phyloP scores from a whole-genome alignment of 1,140 invertebrate species.

The Drosophila persimilis region DNA sequence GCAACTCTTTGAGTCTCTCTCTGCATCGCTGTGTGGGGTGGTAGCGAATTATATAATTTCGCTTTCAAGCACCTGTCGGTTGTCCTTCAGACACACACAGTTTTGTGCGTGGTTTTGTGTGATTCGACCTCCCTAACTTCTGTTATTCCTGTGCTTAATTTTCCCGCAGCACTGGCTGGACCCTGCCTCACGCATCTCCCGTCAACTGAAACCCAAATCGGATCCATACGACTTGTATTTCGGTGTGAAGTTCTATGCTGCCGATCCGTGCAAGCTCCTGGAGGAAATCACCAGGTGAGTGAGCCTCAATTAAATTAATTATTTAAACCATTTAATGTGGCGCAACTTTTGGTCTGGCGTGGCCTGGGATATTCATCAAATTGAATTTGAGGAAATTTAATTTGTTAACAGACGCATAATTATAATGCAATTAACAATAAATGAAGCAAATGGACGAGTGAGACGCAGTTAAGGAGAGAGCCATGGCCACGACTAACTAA shows the following conservation, averaged over 20 bases:
- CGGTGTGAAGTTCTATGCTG: constrained; percentile 99
- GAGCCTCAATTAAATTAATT: constrained; percentile 9
- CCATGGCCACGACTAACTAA: constrained; percentile 50
- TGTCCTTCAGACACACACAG: constrained; percentile 58
- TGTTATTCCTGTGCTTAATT: constrained; percentile 51
- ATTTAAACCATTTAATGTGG: constrained; percentile 39
- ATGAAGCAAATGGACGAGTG: constrained; percentile 36
- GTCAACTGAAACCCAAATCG: constrained; percentile 90
- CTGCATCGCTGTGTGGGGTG: constrained; percentile 8
- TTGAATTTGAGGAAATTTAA: constrained; percentile 68
- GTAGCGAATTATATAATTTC: constrained; percentile 67
- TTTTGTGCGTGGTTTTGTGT: background rate
- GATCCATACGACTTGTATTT: constrained; percentile 97
- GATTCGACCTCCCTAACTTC: background rate
- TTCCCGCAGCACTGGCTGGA: constrained; percentile 93
- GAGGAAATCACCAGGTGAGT: constrained; percentile 96
- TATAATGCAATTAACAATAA: constrained; percentile 70
- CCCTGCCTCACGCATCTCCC: constrained; percentile 90
- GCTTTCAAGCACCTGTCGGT: constrained; percentile 52
- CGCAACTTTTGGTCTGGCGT: constrained; percentile 7
- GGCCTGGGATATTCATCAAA: constrained; percentile 37
- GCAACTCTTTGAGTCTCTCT: constrained; percentile 64
- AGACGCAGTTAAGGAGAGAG: constrained; percentile 18
- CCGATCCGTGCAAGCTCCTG: constrained; percentile 96
- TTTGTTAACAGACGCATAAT: constrained; percentile 62